A percentile compares a stretch with the other conserved stretches of the same genome.
phyloP scores from a whole-genome alignment of 1,140 invertebrate genomes.

The Kradibia gibbosae region DNA sequence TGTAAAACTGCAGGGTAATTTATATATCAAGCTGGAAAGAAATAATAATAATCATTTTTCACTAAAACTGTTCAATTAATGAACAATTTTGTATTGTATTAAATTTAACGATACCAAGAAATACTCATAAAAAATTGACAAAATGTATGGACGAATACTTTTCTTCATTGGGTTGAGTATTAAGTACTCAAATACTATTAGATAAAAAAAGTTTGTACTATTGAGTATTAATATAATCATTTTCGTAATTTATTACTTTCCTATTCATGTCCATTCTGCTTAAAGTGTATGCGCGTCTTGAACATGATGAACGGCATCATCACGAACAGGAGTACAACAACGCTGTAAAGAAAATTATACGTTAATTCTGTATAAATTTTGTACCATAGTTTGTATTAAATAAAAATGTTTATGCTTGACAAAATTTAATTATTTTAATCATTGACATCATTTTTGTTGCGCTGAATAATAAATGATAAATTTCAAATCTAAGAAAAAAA shows the following conservation, averaged over 20 bases:
- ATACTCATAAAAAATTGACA: slow-evolving; percentile 25
- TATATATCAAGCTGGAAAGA: too few species aligned
- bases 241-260: slow-evolving; percentile 57
- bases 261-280: slow-evolving; percentile 58
- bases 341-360: slow-evolving; percentile 61
- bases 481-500: too few species aligned
- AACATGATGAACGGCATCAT: slow-evolving; percentile 64
- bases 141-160: slow-evolving; percentile 47
- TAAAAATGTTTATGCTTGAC: slow-evolving; percentile 74
- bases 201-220: slow-evolving; percentile 64
- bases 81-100: too few species aligned
- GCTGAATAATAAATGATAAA: too few species aligned
- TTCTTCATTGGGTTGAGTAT: slow-evolving; percentile 59
- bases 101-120: not conserved
- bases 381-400: slow-evolving; percentile 75
- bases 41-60: too few species aligned
- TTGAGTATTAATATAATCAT: slow-evolving; percentile 64
- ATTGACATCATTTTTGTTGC: too few species aligned
- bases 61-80: too few species aligned
- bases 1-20: too few species aligned
- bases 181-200: slow-evolving; percentile 62
- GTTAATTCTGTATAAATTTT: slow-evolving; percentile 74
- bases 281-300: slow-evolving; percentile 63
- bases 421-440: slow-evolving; percentile 9
- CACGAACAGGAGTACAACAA: slow-evolving; percentile 56